Percentiles rank a stretch among this genome's conserved stretches.
phyloP scores from a whole-genome alignment of 2,888 invertebrate genomes.

The Leptinotarsa peninsularis region DNA sequence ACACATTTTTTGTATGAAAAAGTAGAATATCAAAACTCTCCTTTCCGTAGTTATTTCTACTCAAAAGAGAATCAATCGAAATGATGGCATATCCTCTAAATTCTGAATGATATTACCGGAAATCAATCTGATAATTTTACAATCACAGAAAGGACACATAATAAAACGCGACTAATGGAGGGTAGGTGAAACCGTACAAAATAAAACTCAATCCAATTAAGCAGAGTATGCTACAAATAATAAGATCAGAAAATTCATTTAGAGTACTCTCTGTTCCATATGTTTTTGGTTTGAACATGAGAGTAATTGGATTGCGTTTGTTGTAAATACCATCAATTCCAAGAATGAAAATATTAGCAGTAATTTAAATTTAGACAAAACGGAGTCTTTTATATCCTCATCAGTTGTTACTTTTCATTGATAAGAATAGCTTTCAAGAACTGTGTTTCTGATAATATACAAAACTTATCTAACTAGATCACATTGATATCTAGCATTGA shows the following conservation, averaged over 20 bases:
- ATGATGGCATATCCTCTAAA: too few species aligned
- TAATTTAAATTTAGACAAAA: neutral
- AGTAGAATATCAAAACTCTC: too few species aligned
- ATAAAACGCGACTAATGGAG: constrained; percentile 25
- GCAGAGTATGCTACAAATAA: constrained; percentile 46
- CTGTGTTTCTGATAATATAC: too few species aligned
- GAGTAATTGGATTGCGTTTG: constrained; percentile 17
- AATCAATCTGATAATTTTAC: constrained; percentile 6
- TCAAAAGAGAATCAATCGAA: too few species aligned
- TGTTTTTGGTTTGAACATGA: constrained; percentile 10
- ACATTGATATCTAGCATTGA: too few species aligned
- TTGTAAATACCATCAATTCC: neutral
- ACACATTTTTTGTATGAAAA: too few species aligned
- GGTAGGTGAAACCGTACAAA: constrained; percentile 48
- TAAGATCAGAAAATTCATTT: constrained; percentile 45
- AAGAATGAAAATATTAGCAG: neutral
- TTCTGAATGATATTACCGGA: neutral
- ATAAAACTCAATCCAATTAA: constrained; percentile 47
- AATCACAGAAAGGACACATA: constrained; percentile 4
- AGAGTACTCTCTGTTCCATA: neutral
- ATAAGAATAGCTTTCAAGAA: too few species aligned
- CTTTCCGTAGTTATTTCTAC: too few species aligned
- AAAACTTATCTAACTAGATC: too few species aligned
- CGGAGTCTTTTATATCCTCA: neutral
- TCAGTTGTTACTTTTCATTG: neutral